These are phyloP conservation scores for Latrodectus elegans DNA, from an alignment of 2,888 invertebrate species.

Conservation along the genomic window DNA sequence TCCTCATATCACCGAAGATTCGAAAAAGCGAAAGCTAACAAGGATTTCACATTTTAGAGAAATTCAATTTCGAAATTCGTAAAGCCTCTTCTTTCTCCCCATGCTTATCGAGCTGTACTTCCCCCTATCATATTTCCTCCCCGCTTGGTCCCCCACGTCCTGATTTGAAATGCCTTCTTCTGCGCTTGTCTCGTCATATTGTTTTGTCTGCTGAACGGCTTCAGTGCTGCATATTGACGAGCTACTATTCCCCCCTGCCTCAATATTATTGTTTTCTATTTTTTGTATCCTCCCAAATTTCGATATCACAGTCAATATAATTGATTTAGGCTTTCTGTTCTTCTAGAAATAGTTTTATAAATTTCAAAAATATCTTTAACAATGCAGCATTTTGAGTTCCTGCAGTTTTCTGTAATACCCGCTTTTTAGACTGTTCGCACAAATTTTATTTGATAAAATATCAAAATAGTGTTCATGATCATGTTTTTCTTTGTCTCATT, in stretches of 20 bases:
- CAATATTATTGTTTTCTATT: too few relatives aligned
- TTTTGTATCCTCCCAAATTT: too few relatives aligned
- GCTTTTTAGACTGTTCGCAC: too few relatives aligned
- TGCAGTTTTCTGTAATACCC: too few relatives aligned
- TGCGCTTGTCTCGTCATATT: not conserved
- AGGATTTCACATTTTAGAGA: slow-evolving; percentile 51
- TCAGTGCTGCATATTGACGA: not conserved
- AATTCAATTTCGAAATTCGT: slow-evolving; percentile 46
- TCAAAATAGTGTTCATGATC: too few relatives aligned
- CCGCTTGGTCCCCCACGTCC: not conserved
- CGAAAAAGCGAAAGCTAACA: slow-evolving; percentile 14
- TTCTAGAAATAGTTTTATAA: too few relatives aligned
- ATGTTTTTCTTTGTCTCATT: too few relatives aligned
- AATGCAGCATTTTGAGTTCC: too few relatives aligned
- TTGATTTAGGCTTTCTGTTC: too few relatives aligned
- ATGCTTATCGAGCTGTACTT: not conserved
- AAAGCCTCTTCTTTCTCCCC: not conserved
- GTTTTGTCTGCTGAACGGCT: not conserved
- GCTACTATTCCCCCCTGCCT: not conserved
- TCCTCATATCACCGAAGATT: not conserved
- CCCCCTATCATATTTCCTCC: not conserved
- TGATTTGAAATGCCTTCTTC: not conserved
- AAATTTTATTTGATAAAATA: too few relatives aligned
- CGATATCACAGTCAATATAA: too few relatives aligned
- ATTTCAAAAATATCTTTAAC: too few relatives aligned